Evolutionary conservation across 2,797 vertebrate species (phyloP).

Genomic region (Bovichtus variegatus): DNA sequence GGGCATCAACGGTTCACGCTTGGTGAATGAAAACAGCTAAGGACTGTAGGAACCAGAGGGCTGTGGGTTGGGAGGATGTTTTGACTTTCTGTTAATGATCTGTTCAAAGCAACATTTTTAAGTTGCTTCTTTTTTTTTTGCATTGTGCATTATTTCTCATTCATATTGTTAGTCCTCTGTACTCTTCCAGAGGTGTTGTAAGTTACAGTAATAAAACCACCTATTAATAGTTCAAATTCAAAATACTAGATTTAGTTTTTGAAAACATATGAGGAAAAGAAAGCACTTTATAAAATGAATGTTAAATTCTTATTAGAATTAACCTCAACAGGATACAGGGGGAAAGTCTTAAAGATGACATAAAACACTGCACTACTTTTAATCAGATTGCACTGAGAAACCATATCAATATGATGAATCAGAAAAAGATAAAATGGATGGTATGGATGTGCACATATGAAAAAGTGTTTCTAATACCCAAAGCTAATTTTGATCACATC

Average conservation of each 20-base stretch:
- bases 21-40: conserved; percentile 89
- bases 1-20: conserved; percentile 92
- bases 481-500: conserved; percentile 51
- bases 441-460: conserved; percentile 20
- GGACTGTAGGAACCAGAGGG: not conserved
- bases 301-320: conserved; percentile 32
- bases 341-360: conserved; percentile 37
- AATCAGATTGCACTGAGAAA: conserved; percentile 70
- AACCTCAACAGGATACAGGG: conserved; percentile 8
- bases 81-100: conserved; percentile 13
- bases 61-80: not conserved
- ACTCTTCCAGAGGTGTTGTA: conserved; percentile 1
- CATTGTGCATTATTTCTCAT: not conserved
- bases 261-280: conserved; percentile 24
- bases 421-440: conserved; percentile 30
- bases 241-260: conserved; percentile 28
- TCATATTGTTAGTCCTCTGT: conserved; percentile 6
- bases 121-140: conserved; percentile 13
- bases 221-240: conserved; percentile 16
- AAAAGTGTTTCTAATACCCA: conserved; percentile 42
- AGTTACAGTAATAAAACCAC: conserved; percentile 6
- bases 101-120: conserved; percentile 4
- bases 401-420: conserved; percentile 16
- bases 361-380: conserved; percentile 66
- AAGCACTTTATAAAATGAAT: conserved; percentile 75